These are phyloP conservation scores for Drosophila conformis DNA, from an alignment of 2,888 invertebrate genomes.

Conservation along the genomic window DNA sequence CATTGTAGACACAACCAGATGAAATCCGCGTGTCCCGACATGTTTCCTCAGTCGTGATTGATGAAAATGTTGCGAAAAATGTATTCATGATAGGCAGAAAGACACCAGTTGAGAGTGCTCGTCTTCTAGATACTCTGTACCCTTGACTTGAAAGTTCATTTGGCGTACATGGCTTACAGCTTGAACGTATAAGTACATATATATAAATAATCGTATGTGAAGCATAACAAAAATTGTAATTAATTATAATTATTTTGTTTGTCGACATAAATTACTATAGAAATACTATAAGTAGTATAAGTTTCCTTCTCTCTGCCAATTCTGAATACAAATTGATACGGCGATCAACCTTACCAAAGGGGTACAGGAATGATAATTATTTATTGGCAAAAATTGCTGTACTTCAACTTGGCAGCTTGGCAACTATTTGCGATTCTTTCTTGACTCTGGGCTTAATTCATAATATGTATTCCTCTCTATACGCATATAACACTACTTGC, in stretches of 20 bases:
- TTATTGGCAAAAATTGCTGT: conserved; percentile 11
- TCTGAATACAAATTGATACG: background rate
- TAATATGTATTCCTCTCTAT: conserved; percentile 31
- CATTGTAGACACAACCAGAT: conserved; percentile 24
- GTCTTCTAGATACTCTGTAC: background rate
- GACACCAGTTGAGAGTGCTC: background rate
- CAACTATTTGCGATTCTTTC: conserved; percentile 36
- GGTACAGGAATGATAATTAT: conserved; percentile 11
- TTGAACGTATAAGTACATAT: too few relatives aligned
- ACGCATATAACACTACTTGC: conserved; percentile 13
- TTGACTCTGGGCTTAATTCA: conserved; percentile 39
- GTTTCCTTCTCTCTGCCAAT: background rate
- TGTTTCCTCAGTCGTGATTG: conserved; percentile 50
- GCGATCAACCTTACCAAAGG: background rate
- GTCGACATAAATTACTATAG: background rate
- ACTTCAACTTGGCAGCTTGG: conserved; percentile 29
- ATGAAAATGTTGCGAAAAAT: conserved; percentile 32
- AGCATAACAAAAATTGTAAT: background rate
- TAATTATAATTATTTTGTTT: background rate
- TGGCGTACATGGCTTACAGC: too few relatives aligned
- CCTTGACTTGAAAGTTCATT: background rate
- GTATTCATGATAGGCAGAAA: background rate
- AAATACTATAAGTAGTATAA: background rate
- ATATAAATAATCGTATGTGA: background rate
- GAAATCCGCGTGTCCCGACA: conserved; percentile 46